Percentiles rank a stretch among this genome's conserved stretches.
Conservation (phyloP, 2,888 invertebrate species). For the Drosophila paramelanica region DNA sequence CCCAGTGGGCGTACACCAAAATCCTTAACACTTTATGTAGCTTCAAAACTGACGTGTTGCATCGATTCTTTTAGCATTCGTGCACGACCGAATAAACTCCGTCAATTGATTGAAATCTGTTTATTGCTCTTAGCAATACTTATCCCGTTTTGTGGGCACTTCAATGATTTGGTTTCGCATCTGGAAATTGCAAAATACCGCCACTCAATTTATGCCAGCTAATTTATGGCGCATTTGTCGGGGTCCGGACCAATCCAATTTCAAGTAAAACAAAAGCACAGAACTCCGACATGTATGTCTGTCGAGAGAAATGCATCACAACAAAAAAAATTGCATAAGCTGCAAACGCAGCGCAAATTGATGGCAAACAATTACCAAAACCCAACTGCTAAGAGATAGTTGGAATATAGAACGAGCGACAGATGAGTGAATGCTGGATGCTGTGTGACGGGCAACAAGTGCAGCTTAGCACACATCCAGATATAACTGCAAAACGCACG, state of each 20-base stretch:
- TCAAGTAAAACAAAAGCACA: neutral
- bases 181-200: slow-evolving; percentile 46
- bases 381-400: slow-evolving; percentile 8
- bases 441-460: slow-evolving; percentile 53
- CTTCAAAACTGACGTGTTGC: slow-evolving; percentile 2
- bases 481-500: slow-evolving; percentile 1
- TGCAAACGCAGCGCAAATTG: slow-evolving; percentile 38
- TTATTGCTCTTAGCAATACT: slow-evolving; percentile 14
- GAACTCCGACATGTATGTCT: too few species aligned
- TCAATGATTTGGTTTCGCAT: slow-evolving; percentile 13
- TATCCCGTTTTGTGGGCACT: slow-evolving; percentile 6
- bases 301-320: neutral
- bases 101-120: slow-evolving; percentile 33
- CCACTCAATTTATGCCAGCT: slow-evolving; percentile 37
- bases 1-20: slow-evolving; percentile 9
- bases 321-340: slow-evolving; percentile 23
- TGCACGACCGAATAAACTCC: slow-evolving; percentile 25
- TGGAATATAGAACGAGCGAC: slow-evolving; percentile 2
- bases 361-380: slow-evolving; percentile 54
- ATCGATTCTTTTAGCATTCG: neutral
- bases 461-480: slow-evolving; percentile 14
- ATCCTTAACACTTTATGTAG: neutral
- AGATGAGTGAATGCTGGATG: slow-evolving; percentile 10
- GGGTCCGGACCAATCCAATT: slow-evolving; percentile 6
- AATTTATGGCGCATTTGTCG: slow-evolving; percentile 43